phyloP scores from a whole-genome alignment of 2,888 invertebrate species.

The Anaspis maculata region DNA sequence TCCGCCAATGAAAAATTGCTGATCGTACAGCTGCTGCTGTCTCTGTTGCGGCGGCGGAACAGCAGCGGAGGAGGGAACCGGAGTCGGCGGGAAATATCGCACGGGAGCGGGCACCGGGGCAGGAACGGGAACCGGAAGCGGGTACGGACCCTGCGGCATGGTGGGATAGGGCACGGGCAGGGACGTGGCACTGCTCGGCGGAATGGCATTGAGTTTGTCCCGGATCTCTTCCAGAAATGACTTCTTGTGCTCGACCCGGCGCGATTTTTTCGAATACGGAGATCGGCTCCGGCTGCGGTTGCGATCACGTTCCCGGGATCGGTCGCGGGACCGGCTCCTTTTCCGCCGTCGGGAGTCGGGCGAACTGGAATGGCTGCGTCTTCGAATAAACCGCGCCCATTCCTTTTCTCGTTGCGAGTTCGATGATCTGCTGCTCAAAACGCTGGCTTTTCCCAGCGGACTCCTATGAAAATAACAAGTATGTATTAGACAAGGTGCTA shows the following conservation, averaged over 20 bases:
- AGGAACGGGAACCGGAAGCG: constrained; percentile 12
- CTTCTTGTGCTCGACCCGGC: constrained; percentile 23
- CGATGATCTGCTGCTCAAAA: no score
- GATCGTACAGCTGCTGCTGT: constrained; percentile 28
- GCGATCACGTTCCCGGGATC: constrained; percentile 11
- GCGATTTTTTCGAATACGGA: no score
- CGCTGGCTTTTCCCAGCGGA: no score
- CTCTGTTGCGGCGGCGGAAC: constrained; percentile 1
- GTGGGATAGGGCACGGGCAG: constrained; percentile 7
- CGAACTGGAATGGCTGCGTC: no score
- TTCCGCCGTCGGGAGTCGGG: no score
- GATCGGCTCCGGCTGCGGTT: constrained; percentile 1
- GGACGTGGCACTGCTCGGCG: constrained; percentile 2
- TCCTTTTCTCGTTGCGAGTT: no score
- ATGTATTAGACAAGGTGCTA: no score
- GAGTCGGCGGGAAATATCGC: constrained; percentile 10
- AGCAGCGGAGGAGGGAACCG: background rate
- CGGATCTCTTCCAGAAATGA: constrained; percentile 38
- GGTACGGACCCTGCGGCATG: constrained; percentile 1
- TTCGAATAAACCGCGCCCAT: no score
- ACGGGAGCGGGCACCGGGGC: constrained; percentile 22
- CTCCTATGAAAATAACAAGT: no score
- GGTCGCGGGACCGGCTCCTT: constrained; percentile 9
- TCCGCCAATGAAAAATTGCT: constrained; percentile 34
- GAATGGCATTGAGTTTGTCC: constrained; percentile 28